phyloP scores from a whole-genome alignment of 2,888 invertebrate genomes.

The Hemicrepidius hirtus region DNA sequence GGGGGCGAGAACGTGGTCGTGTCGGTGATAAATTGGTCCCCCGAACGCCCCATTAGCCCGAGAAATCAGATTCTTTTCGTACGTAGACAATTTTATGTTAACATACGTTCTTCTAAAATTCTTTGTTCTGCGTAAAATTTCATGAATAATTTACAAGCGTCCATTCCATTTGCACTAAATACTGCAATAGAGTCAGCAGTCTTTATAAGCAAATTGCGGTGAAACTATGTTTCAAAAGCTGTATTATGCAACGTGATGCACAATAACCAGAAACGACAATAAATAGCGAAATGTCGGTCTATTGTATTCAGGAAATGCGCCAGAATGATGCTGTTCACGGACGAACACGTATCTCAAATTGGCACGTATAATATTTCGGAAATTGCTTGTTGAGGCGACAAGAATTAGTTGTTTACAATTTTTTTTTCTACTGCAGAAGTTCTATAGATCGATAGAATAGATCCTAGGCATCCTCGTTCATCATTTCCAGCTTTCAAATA shows the following conservation, averaged over 20 bases:
- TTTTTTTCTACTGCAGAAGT: background rate
- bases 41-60: conserved; percentile 23
- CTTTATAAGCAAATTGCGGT: background rate
- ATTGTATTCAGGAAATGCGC: conserved; percentile 10
- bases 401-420: background rate
- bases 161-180: too few species aligned
- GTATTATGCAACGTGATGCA: background rate
- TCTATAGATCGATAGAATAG: background rate
- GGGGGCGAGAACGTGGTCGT: conserved; percentile 17
- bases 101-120: too few species aligned
- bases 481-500: too few species aligned
- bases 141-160: too few species aligned
- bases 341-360: background rate
- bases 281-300: conserved; percentile 1
- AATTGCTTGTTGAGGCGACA: background rate
- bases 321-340: background rate
- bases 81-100: conserved; percentile 1
- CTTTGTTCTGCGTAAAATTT: too few species aligned
- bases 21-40: conserved; percentile 31
- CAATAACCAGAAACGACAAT: background rate
- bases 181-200: background rate
- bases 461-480: too few species aligned
- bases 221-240: conserved; percentile 5
- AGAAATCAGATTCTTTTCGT: conserved; percentile 19
- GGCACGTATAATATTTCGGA: conserved; percentile 5